Percentiles rank a stretch among this genome's conserved stretches.
Evolutionary conservation across 2,113 vertebrate genomes (phyloP).

Genomic region (Bagarius yarrelli): DNA sequence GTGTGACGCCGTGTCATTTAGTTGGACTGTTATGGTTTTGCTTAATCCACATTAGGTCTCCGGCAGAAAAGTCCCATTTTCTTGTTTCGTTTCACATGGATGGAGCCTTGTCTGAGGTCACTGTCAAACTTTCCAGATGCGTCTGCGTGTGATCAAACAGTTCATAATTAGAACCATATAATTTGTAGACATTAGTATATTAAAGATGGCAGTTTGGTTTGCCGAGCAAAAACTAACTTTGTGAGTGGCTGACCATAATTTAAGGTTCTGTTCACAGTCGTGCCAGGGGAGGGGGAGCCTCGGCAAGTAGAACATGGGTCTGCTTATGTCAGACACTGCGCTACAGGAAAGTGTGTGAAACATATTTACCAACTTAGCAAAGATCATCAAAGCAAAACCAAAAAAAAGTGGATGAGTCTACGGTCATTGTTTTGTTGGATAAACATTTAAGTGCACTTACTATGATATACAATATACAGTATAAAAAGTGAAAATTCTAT

Average conservation of each 20-base stretch:
- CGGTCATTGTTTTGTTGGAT: background rate
- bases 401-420: background rate
- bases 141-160: slow-evolving; percentile 66
- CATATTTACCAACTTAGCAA: background rate
- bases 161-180: slow-evolving; percentile 74
- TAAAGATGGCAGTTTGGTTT: slow-evolving; percentile 75
- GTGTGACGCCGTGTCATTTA: slow-evolving; percentile 59
- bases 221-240: slow-evolving; percentile 74
- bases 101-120: slow-evolving; percentile 56
- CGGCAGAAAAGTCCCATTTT: slow-evolving; percentile 46
- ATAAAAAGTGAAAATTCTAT: background rate
- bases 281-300: slow-evolving; percentile 52
- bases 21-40: slow-evolving; percentile 57
- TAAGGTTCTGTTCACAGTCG: slow-evolving; percentile 60
- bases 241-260: slow-evolving; percentile 76
- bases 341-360: slow-evolving; percentile 2
- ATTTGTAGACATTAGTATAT: slow-evolving; percentile 74
- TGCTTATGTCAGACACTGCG: slow-evolving; percentile 15
- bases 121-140: slow-evolving; percentile 66
- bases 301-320: slow-evolving; percentile 39
- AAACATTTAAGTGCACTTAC: background rate
- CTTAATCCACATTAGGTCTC: slow-evolving; percentile 65
- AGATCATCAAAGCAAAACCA: background rate
- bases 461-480: background rate
- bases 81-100: slow-evolving; percentile 31